Base-by-base conservation (phyloP, 2,797 vertebrate species). In the Orientallactaga sibirica region DNA sequence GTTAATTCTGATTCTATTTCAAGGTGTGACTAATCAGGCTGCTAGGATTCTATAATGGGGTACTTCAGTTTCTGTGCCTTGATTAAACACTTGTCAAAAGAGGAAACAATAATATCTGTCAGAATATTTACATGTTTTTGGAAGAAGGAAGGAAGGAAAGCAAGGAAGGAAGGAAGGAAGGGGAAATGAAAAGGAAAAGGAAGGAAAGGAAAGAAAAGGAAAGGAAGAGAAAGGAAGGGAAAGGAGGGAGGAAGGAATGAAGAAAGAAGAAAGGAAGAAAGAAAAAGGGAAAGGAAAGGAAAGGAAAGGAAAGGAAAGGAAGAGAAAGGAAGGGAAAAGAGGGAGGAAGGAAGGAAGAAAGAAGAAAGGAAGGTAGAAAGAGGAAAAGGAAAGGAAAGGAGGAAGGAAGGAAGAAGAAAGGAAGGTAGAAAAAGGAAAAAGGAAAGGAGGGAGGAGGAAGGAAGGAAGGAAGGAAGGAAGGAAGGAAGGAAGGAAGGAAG, bases 1-100 rank as follows among this genome's bases (percentile, higher is more conserved):
- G 0, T 91, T 62, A 77, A 71, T 82, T 86, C 67, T 83, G 67
- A 91, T 85, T 73, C 20, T 88, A 66, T 82, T 82, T 89, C 55
- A 83, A 66, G 68, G 48, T 2, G 1, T 84, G 68, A 83, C 19
- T 86, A 37, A 62, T 61, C 82, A 92, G 74, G 58, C 58, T 92
- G n/a, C 84, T 37, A 73, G 25, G 58, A 87, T 86, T 58, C 70
- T 43, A 58, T 61, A 84, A 75, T 66, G 22, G 37, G 25, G 16
- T 66, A 41, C 43, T 61, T 95, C 61, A 25, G 43, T 92, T 86
- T 79, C 88, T 82, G 74, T 29, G 61, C 71, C 86, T 22, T 64
- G 6, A 43, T 78, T 43, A 77, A 78, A 88, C 73, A 62, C 68
- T 91, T 43, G 77, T 80, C n/a, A 84, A 73, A 92, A 81, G 58